phyloP scores from a whole-genome alignment of 2,888 invertebrate species.

The Platycnemis pennipes region DNA sequence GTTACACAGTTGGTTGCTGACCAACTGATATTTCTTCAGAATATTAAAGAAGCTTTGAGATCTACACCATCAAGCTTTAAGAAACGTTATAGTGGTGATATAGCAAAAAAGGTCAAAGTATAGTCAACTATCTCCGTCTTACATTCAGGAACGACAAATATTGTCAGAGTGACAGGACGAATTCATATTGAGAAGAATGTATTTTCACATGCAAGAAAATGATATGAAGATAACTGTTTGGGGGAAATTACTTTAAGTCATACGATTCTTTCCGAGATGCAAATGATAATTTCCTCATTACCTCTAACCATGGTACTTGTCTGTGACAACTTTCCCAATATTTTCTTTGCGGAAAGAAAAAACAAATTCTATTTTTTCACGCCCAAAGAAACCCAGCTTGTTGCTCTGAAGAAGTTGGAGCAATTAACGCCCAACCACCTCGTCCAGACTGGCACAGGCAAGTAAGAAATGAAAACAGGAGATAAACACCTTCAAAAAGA shows the following conservation, averaged over 20 bases:
- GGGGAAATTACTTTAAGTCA: neutral
- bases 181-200: neutral
- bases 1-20: too few relatives aligned
- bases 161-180: neutral
- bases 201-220: neutral
- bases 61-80: neutral
- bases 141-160: too few relatives aligned
- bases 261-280: neutral
- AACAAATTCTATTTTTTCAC: neutral
- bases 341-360: neutral
- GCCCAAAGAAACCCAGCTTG: neutral
- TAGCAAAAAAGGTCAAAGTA: neutral
- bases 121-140: neutral
- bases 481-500: neutral
- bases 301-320: neutral
- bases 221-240: neutral
- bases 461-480: neutral
- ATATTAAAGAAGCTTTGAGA: neutral
- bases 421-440: too few relatives aligned
- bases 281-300: neutral
- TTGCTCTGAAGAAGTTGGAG: neutral
- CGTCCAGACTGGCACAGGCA: neutral
- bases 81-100: neutral
- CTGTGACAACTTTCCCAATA: neutral
- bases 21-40: too few relatives aligned